These are phyloP conservation scores for Leucophenga montana DNA, from an alignment of 2,888 invertebrate species.

Conservation along the genomic window DNA sequence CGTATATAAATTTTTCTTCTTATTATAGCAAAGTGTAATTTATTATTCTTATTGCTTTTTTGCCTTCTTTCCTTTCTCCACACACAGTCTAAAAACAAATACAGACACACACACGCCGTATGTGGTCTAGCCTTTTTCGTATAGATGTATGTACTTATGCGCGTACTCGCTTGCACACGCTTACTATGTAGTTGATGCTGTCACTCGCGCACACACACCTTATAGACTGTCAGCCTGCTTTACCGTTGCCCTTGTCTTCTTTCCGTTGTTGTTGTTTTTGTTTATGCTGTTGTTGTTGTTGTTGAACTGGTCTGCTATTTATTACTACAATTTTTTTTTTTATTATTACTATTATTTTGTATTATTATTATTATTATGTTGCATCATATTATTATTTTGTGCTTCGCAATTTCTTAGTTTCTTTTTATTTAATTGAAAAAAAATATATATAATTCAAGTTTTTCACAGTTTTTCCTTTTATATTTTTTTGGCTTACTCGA, in stretches of 20 bases:
- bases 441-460: background rate
- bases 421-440: background rate
- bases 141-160: conserved; percentile 5
- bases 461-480: background rate
- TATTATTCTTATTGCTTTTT: conserved; percentile 65
- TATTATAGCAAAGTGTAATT: conserved; percentile 68
- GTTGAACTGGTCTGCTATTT: conserved; percentile 48
- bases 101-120: conserved; percentile 53
- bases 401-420: conserved; percentile 34
- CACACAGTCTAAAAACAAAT: background rate
- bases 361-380: conserved; percentile 39
- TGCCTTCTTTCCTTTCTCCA: conserved; percentile 35
- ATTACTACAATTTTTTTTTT: too few species aligned
- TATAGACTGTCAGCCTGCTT: background rate
- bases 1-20: conserved; percentile 65
- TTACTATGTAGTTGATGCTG: background rate
- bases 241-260: conserved; percentile 19
- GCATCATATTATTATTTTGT: conserved; percentile 36
- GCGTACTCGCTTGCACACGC: conserved; percentile 16
- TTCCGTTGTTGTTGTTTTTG: conserved; percentile 33
- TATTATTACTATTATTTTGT: conserved; percentile 39
- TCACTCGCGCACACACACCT: conserved; percentile 23
- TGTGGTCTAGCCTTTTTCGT: conserved; percentile 53
- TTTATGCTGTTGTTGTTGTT: conserved; percentile 32
- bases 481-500: background rate